Percentiles rank a stretch among this genome's conserved stretches.
These are phyloP conservation scores for Acanthosepion pharaonis DNA, from an alignment of 2,888 invertebrate species.

Conservation along the genomic window DNA sequence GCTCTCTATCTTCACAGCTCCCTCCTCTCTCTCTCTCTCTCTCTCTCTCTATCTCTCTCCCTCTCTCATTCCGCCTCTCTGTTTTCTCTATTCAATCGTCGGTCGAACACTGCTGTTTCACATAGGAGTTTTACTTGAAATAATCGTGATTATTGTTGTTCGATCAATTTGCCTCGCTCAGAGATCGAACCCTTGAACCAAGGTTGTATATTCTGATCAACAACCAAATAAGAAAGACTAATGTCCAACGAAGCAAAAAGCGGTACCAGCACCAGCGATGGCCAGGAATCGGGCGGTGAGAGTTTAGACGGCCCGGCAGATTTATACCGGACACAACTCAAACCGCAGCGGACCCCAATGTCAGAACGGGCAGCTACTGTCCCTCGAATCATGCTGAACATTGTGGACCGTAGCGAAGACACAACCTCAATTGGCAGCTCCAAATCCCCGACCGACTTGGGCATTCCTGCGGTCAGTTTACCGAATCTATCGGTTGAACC, in stretches of 20 bases:
- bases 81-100: background rate
- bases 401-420: conserved; percentile 41
- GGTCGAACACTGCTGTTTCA: background rate
- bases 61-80: background rate
- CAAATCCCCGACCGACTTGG: conserved; percentile 54
- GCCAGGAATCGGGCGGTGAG: background rate
- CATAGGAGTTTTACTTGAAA: background rate
- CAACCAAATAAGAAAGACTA: background rate
- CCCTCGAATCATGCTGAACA: conserved; percentile 44
- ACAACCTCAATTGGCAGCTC: conserved; percentile 43
- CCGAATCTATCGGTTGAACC: conserved; percentile 55
- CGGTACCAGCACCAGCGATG: conserved; percentile 8
- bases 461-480: conserved; percentile 57
- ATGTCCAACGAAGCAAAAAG: conserved; percentile 33
- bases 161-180: background rate
- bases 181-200: background rate
- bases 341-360: conserved; percentile 36
- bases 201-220: background rate
- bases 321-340: background rate
- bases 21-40: background rate
- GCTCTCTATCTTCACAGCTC: background rate
- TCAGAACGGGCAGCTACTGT: conserved; percentile 42
- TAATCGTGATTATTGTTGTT: background rate
- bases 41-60: background rate
- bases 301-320: background rate